Conservation (phyloP, 2,888 invertebrate species). For the Bellardia bayeri region DNA sequence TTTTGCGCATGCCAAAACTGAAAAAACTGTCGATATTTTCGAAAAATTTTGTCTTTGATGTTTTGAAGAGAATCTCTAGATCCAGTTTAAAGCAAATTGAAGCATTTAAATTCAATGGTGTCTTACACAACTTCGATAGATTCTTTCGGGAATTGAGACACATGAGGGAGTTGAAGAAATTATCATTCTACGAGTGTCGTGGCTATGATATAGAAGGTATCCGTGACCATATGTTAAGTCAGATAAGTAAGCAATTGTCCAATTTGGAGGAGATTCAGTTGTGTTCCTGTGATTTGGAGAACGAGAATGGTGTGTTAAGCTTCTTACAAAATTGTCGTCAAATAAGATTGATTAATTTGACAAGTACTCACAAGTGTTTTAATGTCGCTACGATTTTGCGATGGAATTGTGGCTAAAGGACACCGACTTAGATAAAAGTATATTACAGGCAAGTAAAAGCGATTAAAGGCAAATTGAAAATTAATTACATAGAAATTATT, state of each 20-base stretch:
- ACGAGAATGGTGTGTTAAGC: constrained; percentile 76
- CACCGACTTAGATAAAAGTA: constrained; percentile 76
- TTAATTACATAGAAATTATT: too few species aligned
- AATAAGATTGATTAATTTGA: constrained; percentile 77
- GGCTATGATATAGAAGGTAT: constrained; percentile 75
- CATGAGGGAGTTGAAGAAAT: constrained; percentile 73
- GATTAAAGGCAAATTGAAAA: too few species aligned
- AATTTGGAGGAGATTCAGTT: constrained; percentile 77
- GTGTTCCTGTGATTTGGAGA: constrained; percentile 78
- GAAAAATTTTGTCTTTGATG: constrained; percentile 80
- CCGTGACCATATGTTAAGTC: constrained; percentile 75
- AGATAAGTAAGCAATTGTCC: constrained; percentile 75
- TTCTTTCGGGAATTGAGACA: constrained; percentile 77
- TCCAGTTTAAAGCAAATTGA: constrained; percentile 75
- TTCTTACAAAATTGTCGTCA: constrained; percentile 77
- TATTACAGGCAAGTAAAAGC: constrained; percentile 61
- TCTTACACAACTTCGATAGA: constrained; percentile 77
- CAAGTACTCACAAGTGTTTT: constrained; percentile 74
- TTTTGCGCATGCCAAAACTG: constrained; percentile 76
- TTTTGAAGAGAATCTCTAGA: constrained; percentile 77
- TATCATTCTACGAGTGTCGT: constrained; percentile 75
- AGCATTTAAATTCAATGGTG: constrained; percentile 78
- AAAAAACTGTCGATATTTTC: constrained; percentile 78
- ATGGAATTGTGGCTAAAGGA: constrained; percentile 78
- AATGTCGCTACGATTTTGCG: constrained; percentile 75